phyloP scores from a whole-genome alignment of 1,140 invertebrate genomes.

The Elysia chlorotica region DNA sequence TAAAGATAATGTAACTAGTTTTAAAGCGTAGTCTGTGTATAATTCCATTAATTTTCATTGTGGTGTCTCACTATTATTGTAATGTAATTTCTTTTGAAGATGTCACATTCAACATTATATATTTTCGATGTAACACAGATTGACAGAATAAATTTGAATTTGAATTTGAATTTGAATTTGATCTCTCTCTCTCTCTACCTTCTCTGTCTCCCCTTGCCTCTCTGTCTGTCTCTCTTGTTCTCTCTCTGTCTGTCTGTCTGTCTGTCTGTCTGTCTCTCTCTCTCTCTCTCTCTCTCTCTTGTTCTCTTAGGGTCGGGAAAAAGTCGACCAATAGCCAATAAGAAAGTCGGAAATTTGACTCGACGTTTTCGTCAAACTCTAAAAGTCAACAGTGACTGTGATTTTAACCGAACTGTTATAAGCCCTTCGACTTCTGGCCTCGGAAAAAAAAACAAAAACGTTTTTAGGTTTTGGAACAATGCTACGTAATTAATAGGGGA shows the following conservation, averaged over 20 bases:
- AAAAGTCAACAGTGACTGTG: no score
- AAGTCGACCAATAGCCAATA: neutral
- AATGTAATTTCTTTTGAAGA: neutral
- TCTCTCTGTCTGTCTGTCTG: conserved; percentile 7
- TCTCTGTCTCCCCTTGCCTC: neutral
- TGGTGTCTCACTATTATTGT: neutral
- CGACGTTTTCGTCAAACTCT: no score
- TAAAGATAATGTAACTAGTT: neutral
- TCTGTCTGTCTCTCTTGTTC: conserved; percentile 6
- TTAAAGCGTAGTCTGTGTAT: neutral
- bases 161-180: no score
- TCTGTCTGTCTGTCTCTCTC: neutral
- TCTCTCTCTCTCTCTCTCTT: neutral
- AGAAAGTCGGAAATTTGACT: neutral
- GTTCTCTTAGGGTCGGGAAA: neutral
- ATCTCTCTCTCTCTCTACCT: conserved; percentile 5
- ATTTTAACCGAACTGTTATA: neutral
- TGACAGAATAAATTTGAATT: neutral
- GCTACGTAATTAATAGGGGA: no score
- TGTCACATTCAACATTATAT: neutral
- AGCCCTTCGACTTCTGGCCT: neutral
- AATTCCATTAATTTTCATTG: neutral
- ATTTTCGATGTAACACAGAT: neutral
- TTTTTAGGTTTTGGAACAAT: no score
- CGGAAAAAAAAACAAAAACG: neutral